Evolutionary conservation across 1,140 invertebrate species (phyloP).

Genomic region (Trichomalopsis sarcophagae): DNA sequence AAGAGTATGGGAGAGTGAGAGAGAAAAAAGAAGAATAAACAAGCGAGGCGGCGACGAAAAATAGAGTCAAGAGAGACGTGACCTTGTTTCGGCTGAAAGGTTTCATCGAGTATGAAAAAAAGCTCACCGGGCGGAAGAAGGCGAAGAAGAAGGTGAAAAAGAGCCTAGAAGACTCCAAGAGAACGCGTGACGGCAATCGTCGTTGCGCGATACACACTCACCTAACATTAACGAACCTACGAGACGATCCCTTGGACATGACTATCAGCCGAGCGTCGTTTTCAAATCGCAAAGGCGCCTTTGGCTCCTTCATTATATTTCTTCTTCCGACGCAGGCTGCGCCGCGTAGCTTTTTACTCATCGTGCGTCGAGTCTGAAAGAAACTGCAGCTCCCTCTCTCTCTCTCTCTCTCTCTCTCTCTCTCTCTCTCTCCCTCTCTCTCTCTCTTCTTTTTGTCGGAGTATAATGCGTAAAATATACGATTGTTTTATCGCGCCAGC

Average conservation of each 20-base stretch:
- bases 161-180: too few species aligned
- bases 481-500: not conserved
- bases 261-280: too few species aligned
- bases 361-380: not conserved
- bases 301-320: slow-evolving; percentile 13
- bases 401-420: not conserved
- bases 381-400: too few species aligned
- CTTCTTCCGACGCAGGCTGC: not conserved
- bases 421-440: not conserved
- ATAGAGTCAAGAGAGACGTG: slow-evolving; percentile 37
- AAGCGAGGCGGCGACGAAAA: slow-evolving; percentile 4
- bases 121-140: not conserved
- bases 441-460: not conserved
- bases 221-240: too few species aligned
- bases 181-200: too few species aligned
- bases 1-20: not conserved
- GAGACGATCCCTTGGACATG: too few species aligned
- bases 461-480: not conserved
- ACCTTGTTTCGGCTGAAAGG: slow-evolving; percentile 21
- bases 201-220: not conserved
- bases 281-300: not conserved
- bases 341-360: not conserved
- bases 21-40: slow-evolving; percentile 12
- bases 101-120: slow-evolving; percentile 39
- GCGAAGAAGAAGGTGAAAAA: not conserved